Percentiles rank a stretch among this genome's conserved stretches.
Conservation (phyloP, 2,888 invertebrate genomes). For the Perithous albicinctus region DNA sequence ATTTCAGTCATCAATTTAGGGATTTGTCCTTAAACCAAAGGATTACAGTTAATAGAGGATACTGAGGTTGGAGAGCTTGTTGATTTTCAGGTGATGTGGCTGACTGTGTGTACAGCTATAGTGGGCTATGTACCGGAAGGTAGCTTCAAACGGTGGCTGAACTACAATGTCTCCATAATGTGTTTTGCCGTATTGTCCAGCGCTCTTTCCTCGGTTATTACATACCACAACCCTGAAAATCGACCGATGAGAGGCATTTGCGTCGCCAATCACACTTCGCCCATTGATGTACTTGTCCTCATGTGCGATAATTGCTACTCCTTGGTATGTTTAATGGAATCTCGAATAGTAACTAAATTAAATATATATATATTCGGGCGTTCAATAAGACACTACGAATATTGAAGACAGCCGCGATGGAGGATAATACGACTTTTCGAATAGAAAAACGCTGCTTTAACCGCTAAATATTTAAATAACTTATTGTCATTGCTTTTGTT, state of each 20-base stretch:
- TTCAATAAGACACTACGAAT: neutral
- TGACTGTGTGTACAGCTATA: constrained; percentile 93
- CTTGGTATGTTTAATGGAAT: constrained; percentile 89
- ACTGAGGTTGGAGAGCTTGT: constrained; percentile 71
- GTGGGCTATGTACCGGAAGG: constrained; percentile 94
- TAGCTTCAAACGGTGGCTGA: constrained; percentile 91
- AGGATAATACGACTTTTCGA: neutral
- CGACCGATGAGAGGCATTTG: constrained; percentile 95
- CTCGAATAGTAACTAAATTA: neutral
- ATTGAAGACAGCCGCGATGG: neutral
- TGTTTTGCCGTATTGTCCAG: constrained; percentile 97
- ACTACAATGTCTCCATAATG: constrained; percentile 93
- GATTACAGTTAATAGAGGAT: constrained; percentile 10
- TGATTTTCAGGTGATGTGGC: constrained; percentile 92
- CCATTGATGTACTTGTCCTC: constrained; percentile 98
- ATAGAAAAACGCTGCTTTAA: neutral
- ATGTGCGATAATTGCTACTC: constrained; percentile 99
- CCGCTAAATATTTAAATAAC: constrained; percentile 1
- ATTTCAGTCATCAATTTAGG: too few species aligned
- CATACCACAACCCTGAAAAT: constrained; percentile 94
- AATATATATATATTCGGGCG: neutral
- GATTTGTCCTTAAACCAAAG: neutral
- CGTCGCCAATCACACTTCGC: constrained; percentile 99
- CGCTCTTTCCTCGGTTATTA: constrained; percentile 95
- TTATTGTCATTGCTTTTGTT: constrained; percentile 47